Conservation (phyloP, 2,113 vertebrate genomes). For the Phyllopteryx taeniolatus region DNA sequence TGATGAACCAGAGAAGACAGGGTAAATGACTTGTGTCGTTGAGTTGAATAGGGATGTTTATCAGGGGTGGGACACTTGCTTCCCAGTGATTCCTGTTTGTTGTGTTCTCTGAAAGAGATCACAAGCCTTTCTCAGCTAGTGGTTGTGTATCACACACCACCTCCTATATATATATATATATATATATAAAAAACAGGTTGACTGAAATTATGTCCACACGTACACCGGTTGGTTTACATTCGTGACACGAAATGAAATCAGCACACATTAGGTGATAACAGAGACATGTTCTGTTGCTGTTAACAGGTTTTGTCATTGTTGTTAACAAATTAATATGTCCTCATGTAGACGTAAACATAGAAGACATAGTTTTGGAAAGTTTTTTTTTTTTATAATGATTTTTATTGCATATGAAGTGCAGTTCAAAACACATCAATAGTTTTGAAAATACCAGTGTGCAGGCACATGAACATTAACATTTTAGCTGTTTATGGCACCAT, state of each 20-base stretch:
- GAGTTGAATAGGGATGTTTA: constrained; percentile 49
- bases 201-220: neutral
- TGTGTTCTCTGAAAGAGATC: constrained; percentile 23
- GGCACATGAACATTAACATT: neutral
- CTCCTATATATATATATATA: neutral
- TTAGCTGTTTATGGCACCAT: neutral
- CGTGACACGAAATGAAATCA: neutral
- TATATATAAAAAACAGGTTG: neutral
- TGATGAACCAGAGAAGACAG: constrained; percentile 30
- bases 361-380: neutral
- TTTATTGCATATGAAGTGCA: neutral
- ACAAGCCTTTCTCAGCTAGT: constrained; percentile 25
- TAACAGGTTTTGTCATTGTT: too few species aligned
- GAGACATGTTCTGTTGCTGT: too few species aligned
- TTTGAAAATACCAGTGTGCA: neutral
- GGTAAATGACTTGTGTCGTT: constrained; percentile 49
- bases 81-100: constrained; percentile 20
- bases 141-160: constrained; percentile 18
- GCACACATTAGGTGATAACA: too few species aligned
- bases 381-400: neutral
- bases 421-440: neutral
- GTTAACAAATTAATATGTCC: neutral
- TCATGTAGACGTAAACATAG: neutral
- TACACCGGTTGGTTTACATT: neutral
- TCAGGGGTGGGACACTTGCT: constrained; percentile 31